phyloP scores from a whole-genome alignment of 2,113 vertebrate genomes.

The Rattus norvegicus region DNA sequence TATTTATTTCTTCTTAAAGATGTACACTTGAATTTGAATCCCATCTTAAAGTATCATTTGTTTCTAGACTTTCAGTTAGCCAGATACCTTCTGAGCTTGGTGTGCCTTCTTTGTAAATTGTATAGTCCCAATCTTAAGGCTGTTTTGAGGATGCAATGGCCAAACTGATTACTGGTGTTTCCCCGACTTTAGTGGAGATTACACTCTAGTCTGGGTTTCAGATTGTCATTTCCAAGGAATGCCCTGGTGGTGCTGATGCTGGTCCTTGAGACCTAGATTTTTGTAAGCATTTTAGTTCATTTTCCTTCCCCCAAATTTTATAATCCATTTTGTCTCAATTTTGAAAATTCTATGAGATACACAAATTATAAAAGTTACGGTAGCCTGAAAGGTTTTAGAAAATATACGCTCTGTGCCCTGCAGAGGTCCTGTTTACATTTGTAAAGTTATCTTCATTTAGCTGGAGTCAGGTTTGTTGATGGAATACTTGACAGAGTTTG shows the following conservation, averaged over 20 bases:
- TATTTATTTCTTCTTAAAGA: not conserved
- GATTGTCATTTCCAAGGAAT: not conserved
- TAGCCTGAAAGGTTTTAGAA: slow-evolving; percentile 9
- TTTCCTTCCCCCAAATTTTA: not conserved
- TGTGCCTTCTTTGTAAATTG: not conserved
- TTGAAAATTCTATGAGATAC: slow-evolving; percentile 2
- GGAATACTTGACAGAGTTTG: not conserved
- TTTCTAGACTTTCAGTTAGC: slow-evolving; percentile 16
- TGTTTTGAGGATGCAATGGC: not conserved
- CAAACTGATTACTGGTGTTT: not conserved
- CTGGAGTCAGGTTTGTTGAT: not conserved
- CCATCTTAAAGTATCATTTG: not conserved
- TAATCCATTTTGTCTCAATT: not conserved
- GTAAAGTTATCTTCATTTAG: not conserved
- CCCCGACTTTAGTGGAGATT: not conserved
- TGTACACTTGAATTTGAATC: not conserved
- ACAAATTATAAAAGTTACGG: slow-evolving; percentile 28
- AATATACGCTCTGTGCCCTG: not conserved
- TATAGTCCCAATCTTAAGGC: not conserved
- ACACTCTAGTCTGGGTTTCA: not conserved
- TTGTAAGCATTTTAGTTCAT: not conserved
- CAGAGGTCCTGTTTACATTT: not conserved
- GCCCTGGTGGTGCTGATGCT: not conserved
- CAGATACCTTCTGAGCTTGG: not conserved
- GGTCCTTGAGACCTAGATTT: not conserved